Percentiles rank a stretch among this genome's conserved stretches.
Conservation (phyloP, 2,888 invertebrate genomes). For the Glomeris marginata region DNA sequence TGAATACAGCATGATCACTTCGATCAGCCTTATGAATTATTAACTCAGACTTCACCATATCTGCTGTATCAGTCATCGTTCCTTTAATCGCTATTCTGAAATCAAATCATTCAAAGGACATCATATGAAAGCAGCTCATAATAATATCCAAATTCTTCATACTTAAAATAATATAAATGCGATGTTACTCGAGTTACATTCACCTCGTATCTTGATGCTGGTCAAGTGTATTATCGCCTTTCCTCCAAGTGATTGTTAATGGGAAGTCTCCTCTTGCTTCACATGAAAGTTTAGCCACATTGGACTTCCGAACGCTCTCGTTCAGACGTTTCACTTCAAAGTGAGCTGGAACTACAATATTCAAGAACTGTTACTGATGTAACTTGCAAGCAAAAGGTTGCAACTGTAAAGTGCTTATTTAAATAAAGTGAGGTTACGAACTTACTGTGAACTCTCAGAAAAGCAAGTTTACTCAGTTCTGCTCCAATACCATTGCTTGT, state of each 20-base stretch:
- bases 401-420: not conserved
- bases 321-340: slow-evolving; percentile 5
- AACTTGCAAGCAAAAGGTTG: not conserved
- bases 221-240: slow-evolving; percentile 11
- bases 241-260: slow-evolving; percentile 10
- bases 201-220: slow-evolving; percentile 14
- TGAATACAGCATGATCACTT: slow-evolving; percentile 11
- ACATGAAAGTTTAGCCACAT: slow-evolving; percentile 8
- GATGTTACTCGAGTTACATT: not conserved
- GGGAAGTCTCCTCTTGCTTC: slow-evolving; percentile 12
- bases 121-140: no score
- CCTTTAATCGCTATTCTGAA: slow-evolving; percentile 9
- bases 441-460: slow-evolving; percentile 16
- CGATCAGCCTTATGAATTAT: slow-evolving; percentile 11
- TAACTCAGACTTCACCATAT: slow-evolving; percentile 11
- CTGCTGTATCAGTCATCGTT: slow-evolving; percentile 1
- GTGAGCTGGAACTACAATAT: slow-evolving; percentile 7
- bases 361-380: not conserved
- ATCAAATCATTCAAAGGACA: no score
- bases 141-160: no score
- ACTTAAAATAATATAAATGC: no score
- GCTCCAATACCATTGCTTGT: slow-evolving; percentile 15
- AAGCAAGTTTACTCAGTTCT: slow-evolving; percentile 16
- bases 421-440: not conserved
- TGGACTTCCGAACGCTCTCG: slow-evolving; percentile 9